Base-by-base conservation (phyloP, 2,113 vertebrate genomes). In the Taxidea taxus region DNA sequence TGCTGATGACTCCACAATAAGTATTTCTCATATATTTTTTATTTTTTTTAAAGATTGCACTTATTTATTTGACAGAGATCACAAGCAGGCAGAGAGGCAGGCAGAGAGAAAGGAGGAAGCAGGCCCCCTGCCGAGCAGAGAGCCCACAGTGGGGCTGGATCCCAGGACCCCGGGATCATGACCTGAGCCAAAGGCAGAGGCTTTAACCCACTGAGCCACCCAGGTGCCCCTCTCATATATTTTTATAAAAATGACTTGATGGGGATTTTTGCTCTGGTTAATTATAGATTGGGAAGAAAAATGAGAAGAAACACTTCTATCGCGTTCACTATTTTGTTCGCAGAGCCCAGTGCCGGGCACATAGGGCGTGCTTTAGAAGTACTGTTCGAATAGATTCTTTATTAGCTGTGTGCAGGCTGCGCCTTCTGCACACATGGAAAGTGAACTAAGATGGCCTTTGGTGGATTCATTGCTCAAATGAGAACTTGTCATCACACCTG, bases 191-290 rank as follows among this genome's bases (percentile, higher is more conserved):
- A 54, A 54, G 51, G 51, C 51, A 54, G 51, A 18, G 16, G 16
- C 51, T 54, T 49, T 18, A 54, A 54, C 16, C 51, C 51, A 18
- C 51, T 54, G 51, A 54, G 51, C 51, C 51, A 54, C 16, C 16
- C 16, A 54, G 51, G 51, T 1, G 16, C 51, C 51, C 51, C 51
- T 42, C 42, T 16, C 20, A 54, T 62, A 5, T 47, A 49, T 75
- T 72, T 89, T 86, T 51, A 58, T 58, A 87, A 70, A 96, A 92
- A 64, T 87, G 66, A 39, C 20, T 58, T 4, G 51, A 16, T 66
- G 34, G 54, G 29, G 34, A 64, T 34, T 21, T 91, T 94, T 93
- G 37, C 18, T 88, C 2, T 85, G 37, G 29, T 72, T 91, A 44
- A 75, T 77, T 75, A 54, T 31, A 74, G 47, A 34, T n/a, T n/a